Base-by-base conservation (phyloP, 2,797 vertebrate species). In the Coregonus ussuriensis region DNA sequence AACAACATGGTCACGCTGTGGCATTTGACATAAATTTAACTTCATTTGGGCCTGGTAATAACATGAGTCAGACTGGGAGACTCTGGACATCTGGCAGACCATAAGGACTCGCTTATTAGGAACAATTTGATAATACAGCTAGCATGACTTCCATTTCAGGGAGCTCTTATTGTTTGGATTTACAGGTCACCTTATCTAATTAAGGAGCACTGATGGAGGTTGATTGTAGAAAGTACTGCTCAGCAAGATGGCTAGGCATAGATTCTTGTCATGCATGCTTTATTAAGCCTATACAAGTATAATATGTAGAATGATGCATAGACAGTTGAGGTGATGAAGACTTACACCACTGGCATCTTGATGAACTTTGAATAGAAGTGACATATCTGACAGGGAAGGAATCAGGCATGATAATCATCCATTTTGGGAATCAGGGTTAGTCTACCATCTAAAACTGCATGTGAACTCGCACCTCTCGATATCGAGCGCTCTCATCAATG, bases 81-180 rank as follows among this genome's bases (percentile, higher is more conserved):
- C 72, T 79, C 85, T 70, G 56, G 72, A 37, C 52, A 31, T 29
- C 65, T 54, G 74, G 35, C 77, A 52, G 72, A 69, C 74, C 79
- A 75, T 71, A 67, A 78, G 16, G 70, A 65, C 29, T 4, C 18
- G 71, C 62, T 78, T 76, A 81, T 90, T 67, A 67, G 41, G 54
- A 62, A 18, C 51, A 71, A 86, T 84, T 66, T 73, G 78, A 85
- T 83, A 76, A 86, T 83, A 78, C 68, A 51, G 25, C 72, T 74
- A 6, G 37, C 16, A 37, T 54, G 52, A 77, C 51, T 72, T 83
- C 73, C 53, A 76, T 69, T 77, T 73, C 77, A 85, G 79, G n/a
- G 67, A 72, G 77, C 67, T 67, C 59, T 53, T 52, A 25, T 29
- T 7, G 25, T 62, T 66, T 70, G 71, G 31, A 74, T 53, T 2